These are phyloP conservation scores for Zonotrichia leucophrys DNA, from an alignment of 2,113 vertebrate genomes.

Conservation along the genomic window DNA sequence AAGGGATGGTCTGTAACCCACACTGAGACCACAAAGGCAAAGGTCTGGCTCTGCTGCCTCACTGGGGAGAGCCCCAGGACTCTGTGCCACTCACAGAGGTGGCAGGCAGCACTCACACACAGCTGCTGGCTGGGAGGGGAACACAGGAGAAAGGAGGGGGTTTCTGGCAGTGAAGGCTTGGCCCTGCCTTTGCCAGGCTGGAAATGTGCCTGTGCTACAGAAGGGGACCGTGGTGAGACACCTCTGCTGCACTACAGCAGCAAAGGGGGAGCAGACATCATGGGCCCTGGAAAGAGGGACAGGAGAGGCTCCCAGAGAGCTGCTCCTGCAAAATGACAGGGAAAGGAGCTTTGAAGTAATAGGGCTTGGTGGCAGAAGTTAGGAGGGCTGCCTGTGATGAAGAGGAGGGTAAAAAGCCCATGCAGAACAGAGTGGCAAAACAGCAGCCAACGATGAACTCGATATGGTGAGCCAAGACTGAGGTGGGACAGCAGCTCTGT, in stretches of 20 bases:
- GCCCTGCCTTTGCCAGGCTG: neutral
- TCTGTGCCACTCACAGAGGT: neutral
- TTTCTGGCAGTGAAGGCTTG: neutral
- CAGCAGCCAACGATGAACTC: fast-evolving
- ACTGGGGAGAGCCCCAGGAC: neutral
- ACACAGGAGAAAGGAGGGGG: fast-evolving
- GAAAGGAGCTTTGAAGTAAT: neutral
- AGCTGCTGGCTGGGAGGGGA: neutral
- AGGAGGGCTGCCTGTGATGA: neutral
- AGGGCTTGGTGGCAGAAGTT: neutral
- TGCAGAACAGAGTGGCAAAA: neutral
- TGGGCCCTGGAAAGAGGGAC: neutral
- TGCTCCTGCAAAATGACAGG: neutral
- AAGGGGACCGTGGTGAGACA: neutral
- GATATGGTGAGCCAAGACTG: fast-evolving
- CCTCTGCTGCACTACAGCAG: fast-evolving
- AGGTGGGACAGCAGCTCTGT: neutral
- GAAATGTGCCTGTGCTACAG: neutral
- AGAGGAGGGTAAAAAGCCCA: neutral
- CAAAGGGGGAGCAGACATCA: neutral
- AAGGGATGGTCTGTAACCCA: neutral
- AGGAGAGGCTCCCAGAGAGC: neutral
- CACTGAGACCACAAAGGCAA: fast-evolving
- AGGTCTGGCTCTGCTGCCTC: neutral
- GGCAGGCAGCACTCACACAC: fast-evolving